Base-by-base conservation (phyloP, 92 coral and sea anemone genomes). In the Porites rus region DNA sequence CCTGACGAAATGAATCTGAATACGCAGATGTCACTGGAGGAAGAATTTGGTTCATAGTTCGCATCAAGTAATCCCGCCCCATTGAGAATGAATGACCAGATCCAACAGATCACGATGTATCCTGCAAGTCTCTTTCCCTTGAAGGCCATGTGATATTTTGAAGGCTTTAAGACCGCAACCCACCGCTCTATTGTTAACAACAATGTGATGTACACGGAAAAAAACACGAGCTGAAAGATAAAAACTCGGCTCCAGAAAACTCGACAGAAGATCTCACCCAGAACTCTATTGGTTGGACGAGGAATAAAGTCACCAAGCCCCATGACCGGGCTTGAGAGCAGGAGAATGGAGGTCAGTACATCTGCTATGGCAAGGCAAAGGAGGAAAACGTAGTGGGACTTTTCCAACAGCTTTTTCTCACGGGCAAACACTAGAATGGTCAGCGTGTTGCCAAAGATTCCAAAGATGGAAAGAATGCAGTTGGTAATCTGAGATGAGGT, bases 151-250 rank as follows among this genome's bases (percentile, higher is more conserved):
- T 74, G 92, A 90, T 92, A 93, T 28, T 80, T 82, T 81, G 90
- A 59, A 6, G 98, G 98, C 77, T 77, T 92, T 64, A 92, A 68
- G 9, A 92, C 91, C 14, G 97, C 95, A 69, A 84, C 90, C 98
- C 98, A 95, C 58, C 98, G 95, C 73, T 95, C 98, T 31, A 90
- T 84, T 31, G 98, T 91, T 91, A 95, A 88, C 60, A 89, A 89
- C 79, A 90, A 73, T 74, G 91, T 92, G 18, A 93, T 93, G 80
- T 91, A 85, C 0, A 90, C 89, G 6, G 98, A 93, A 50, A 90
- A 92, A 51, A 90, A 86, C 7, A 89, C 94, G 25, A 93, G 80
- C 54, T 88, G 88, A 80, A 93, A 95, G n/a, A 94, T 88, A 14
- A 93, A 76, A 85, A 77, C 87, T 13, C 89, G 90, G 19, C 96